A percentile compares a stretch with the other conserved stretches of the same genome.
Conservation (phyloP, 2,888 invertebrate genomes). For the Dione juno region DNA sequence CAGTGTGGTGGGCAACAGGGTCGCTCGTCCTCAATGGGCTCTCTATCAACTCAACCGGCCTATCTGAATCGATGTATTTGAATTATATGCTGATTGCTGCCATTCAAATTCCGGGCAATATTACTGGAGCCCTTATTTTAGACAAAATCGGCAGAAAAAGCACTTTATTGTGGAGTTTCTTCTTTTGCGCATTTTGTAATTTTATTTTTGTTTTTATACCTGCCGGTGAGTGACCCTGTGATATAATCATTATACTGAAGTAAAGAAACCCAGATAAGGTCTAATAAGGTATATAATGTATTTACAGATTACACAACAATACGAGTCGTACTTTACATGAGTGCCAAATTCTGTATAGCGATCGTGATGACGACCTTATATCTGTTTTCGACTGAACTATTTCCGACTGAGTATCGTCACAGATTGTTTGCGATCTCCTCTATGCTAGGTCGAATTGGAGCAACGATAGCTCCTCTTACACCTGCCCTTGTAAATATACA, state of each 20-base stretch:
- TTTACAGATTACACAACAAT: slow-evolving; percentile 58
- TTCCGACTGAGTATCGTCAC: slow-evolving; percentile 85
- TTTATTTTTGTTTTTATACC: slow-evolving; percentile 46
- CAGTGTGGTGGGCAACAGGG: slow-evolving; percentile 88
- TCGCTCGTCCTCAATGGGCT: slow-evolving; percentile 89
- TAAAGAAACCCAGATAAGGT: background rate
- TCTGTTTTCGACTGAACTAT: slow-evolving; percentile 85
- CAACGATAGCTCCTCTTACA: slow-evolving; percentile 85
- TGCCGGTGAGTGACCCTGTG: slow-evolving; percentile 47
- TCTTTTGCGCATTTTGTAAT: slow-evolving; percentile 45
- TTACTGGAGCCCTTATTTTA: slow-evolving; percentile 83
- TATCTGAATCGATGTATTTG: slow-evolving; percentile 86
- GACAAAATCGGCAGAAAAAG: slow-evolving; percentile 66
- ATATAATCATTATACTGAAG: background rate
- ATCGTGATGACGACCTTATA: slow-evolving; percentile 83
- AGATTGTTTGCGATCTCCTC: slow-evolving; percentile 84
- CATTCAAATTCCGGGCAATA: slow-evolving; percentile 86
- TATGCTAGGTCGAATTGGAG: slow-evolving; percentile 85
- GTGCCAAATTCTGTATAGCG: slow-evolving; percentile 84
- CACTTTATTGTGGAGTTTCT: slow-evolving; percentile 49
- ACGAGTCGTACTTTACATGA: slow-evolving; percentile 76
- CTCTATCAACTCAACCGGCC: slow-evolving; percentile 86
- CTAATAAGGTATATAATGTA: background rate
- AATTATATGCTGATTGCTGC: slow-evolving; percentile 84
- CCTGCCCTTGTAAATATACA: slow-evolving; percentile 78